phyloP scores from a whole-genome alignment of 2,797 vertebrate species.

The Gallinago nigripennis region DNA sequence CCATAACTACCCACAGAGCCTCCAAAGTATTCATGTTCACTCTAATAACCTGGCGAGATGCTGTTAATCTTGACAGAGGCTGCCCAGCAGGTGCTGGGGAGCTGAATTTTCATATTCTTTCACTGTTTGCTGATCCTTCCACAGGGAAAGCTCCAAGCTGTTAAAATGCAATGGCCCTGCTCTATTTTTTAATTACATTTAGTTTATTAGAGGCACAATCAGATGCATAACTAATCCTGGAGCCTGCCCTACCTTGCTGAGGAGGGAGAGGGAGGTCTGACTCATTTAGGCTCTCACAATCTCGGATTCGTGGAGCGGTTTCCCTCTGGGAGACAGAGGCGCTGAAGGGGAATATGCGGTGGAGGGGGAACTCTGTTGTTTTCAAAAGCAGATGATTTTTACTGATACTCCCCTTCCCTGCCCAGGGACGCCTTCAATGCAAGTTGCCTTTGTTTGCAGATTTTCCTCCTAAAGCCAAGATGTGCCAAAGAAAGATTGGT shows the following conservation, averaged over 20 bases:
- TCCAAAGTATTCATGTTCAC: conserved; percentile 80
- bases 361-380: neutral
- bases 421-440: neutral
- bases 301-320: neutral
- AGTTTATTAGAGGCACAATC: conserved; percentile 75
- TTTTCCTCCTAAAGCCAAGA: neutral
- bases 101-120: conserved; percentile 76
- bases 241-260: conserved; percentile 3
- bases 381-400: neutral
- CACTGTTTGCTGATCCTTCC: conserved; percentile 76
- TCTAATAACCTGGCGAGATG: conserved; percentile 78
- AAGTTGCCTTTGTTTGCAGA: conserved; percentile 24
- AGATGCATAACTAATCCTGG: conserved; percentile 69
- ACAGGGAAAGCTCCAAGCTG: conserved; percentile 75
- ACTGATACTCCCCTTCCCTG: neutral
- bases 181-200: conserved; percentile 81
- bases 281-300: conserved; percentile 18
- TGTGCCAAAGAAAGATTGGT: neutral
- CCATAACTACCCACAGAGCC: conserved; percentile 78
- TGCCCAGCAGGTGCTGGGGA: conserved; percentile 73
- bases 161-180: conserved; percentile 73
- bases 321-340: neutral
- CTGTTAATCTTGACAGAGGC: conserved; percentile 80
- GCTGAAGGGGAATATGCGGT: neutral
- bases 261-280: conserved; percentile 6